Percentiles rank a stretch among this genome's conserved stretches.
Conservation (phyloP, 2,888 invertebrate species). For the Andrena bicolor region DNA sequence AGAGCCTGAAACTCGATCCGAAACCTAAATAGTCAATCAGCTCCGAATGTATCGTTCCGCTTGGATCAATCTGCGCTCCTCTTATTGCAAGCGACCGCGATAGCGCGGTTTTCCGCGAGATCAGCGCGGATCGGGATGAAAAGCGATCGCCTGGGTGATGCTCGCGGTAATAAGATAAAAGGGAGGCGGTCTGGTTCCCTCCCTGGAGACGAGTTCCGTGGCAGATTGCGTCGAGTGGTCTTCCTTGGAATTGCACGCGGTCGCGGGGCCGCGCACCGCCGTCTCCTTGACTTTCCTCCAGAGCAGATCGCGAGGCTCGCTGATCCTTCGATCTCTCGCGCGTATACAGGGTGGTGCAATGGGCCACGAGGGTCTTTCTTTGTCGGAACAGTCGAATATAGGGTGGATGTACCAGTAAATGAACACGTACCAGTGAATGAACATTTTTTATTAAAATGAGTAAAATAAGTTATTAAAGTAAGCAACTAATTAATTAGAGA, state of each 20-base stretch:
- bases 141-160: conserved; percentile 41
- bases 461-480: too few species aligned
- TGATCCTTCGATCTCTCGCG: conserved; percentile 25
- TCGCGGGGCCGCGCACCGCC: conserved; percentile 53
- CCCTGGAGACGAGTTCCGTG: conserved; percentile 52
- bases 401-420: too few species aligned
- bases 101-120: conserved; percentile 34
- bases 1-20: too few species aligned
- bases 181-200: conserved; percentile 37
- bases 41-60: conserved; percentile 10
- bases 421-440: too few species aligned
- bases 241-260: conserved; percentile 77
- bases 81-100: conserved; percentile 27
- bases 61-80: conserved; percentile 5
- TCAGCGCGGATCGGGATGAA: conserved; percentile 28
- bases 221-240: conserved; percentile 79
- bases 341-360: not conserved
- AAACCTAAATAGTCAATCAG: too few species aligned
- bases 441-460: too few species aligned
- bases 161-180: conserved; percentile 54
- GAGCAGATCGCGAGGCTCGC: conserved; percentile 42
- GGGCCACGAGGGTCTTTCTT: too few species aligned
- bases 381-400: too few species aligned
- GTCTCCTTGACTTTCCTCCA: conserved; percentile 50
- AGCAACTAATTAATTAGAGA: too few species aligned